These are phyloP conservation scores for Theodoxus fluviatilis DNA, from an alignment of 2,888 invertebrate species.

Conservation along the genomic window DNA sequence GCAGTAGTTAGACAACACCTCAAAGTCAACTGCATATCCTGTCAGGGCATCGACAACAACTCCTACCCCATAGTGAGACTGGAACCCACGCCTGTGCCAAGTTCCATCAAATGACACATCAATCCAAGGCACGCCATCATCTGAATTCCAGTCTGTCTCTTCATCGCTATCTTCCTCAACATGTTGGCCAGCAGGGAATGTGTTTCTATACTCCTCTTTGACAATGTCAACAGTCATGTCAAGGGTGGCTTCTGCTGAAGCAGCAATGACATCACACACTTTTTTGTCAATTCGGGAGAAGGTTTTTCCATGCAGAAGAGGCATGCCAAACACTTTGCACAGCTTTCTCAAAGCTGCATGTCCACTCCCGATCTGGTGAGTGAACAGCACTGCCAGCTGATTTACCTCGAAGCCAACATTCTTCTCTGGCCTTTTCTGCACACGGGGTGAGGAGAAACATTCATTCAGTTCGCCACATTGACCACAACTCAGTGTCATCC, in stretches of 20 bases:
- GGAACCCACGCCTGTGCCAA: background rate
- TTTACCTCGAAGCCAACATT: background rate
- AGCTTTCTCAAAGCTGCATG: background rate
- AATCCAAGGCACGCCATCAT: constrained; percentile 5
- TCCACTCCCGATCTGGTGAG: background rate
- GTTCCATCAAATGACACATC: constrained; percentile 19
- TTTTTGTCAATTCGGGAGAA: background rate
- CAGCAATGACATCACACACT: background rate
- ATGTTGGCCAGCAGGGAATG: background rate
- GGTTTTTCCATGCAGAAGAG: background rate
- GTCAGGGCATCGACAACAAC: background rate
- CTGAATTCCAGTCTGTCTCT: background rate
- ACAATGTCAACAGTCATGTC: background rate
- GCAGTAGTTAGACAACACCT: constrained; percentile 6
- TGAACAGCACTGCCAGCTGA: background rate
- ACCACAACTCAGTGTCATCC: too few relatives aligned
- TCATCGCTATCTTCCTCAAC: background rate
- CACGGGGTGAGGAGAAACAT: too few relatives aligned
- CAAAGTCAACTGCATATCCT: background rate
- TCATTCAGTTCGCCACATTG: too few relatives aligned
- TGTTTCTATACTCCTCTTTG: background rate
- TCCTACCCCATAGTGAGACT: background rate
- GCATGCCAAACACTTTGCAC: constrained; percentile 1
- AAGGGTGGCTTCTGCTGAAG: background rate
- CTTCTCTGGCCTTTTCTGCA: too few relatives aligned